Conservation (phyloP, 1,140 invertebrate species). For the Sipha flava region DNA sequence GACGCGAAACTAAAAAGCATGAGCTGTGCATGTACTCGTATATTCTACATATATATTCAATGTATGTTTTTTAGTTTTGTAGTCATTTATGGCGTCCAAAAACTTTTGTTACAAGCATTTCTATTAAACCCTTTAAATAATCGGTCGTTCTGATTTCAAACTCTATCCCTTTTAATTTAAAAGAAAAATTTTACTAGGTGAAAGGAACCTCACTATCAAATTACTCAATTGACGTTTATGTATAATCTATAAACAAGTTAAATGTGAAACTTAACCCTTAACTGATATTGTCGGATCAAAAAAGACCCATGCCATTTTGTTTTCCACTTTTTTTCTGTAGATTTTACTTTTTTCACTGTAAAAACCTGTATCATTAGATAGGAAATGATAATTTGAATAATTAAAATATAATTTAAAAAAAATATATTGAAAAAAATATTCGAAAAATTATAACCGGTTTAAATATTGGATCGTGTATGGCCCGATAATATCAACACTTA, state of each 20-base stretch:
- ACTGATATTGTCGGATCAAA: no score
- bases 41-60: not conserved
- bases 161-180: not conserved
- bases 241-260: not conserved
- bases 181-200: not conserved
- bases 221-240: not conserved
- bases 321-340: no score
- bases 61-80: slow-evolving; percentile 7
- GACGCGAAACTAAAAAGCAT: slow-evolving; percentile 9
- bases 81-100: slow-evolving; percentile 11
- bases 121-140: not conserved
- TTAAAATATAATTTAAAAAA: no score
- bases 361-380: no score
- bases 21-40: not conserved
- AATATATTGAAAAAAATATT: no score
- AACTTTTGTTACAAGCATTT: not conserved
- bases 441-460: no score
- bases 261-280: no score
- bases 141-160: slow-evolving; percentile 1
- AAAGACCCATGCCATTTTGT: no score
- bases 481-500: no score
- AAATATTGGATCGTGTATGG: no score
- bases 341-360: no score
- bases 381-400: no score
- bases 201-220: not conserved